Evolutionary conservation across 2,888 invertebrate species (phyloP), one percentile per base, ranked within the genome.

Genomic region (Microctonus hyperodae): DNA sequence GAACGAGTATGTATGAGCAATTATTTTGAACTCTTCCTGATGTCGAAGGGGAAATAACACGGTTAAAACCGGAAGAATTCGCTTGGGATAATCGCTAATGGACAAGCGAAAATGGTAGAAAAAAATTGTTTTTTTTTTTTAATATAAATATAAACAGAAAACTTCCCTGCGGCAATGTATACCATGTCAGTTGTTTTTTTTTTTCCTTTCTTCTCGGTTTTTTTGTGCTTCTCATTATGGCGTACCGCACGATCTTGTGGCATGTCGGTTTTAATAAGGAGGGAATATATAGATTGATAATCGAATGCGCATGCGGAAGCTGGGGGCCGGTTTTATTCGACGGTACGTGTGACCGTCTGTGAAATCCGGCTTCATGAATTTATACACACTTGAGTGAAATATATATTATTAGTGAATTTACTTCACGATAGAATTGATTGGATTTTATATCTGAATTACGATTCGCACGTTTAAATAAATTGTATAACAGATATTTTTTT

Each of bases 231-330:
- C 67, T 67, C 48, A 51, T 62, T 67, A 67, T 67, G 67, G 67
- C 51, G 35, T 53, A 53, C 22, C 23, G 28, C 44, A 44, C 44
- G 44, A 28, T 20, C 48, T 25, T 51, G 23, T 53, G 60, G 28
- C 56, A 55, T 55, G 56, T 48, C 44, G 58, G 57, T 61, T 68
- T 63, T 58, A 67, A 67, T 63, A 67, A 67, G 63, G 40, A 35
- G 40, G 59, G 22, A 23, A 56, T 63, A 53, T 63, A 59, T 53
- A 25, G 63, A 67, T 58, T 44, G 67, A 67, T 67, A 67, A 67
- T 67, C 67, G 58, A 67, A 67, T 59, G 63, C 59, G 63, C 58
- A 67, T 40, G 33, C 67, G 67, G 67, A 67, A 67, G 53, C 51
- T 31, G 23, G 31, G 20, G 56, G 33, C 67, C 58, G 67, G 67